Conservation (phyloP, 2,888 invertebrate species). For the Tribolium freemani region DNA sequence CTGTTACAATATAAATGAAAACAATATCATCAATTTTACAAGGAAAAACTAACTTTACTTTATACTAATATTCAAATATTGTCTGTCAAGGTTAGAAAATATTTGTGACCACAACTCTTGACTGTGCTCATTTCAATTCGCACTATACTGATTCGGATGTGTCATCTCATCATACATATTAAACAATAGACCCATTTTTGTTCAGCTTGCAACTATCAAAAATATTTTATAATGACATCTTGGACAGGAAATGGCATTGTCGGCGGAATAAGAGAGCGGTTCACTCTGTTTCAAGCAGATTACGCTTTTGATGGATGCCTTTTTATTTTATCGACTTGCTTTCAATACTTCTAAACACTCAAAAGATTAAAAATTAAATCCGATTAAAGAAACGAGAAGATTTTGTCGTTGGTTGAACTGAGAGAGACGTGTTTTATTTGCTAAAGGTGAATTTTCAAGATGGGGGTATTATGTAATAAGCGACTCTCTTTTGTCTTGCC, state of each 20-base stretch:
- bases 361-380: neutral
- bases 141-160: slow-evolving; percentile 7
- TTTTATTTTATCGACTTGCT: neutral
- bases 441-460: too few relatives aligned
- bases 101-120: slow-evolving; percentile 7
- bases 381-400: neutral
- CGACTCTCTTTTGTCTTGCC: neutral
- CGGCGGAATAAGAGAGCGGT: neutral
- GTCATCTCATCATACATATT: slow-evolving; percentile 24
- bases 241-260: slow-evolving; percentile 31
- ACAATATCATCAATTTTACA: neutral
- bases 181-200: slow-evolving; percentile 31
- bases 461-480: neutral
- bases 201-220: neutral
- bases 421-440: too few relatives aligned
- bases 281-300: neutral
- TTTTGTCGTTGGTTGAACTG: too few relatives aligned
- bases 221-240: slow-evolving; percentile 18
- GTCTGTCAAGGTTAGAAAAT: slow-evolving; percentile 24
- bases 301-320: neutral
- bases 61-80: neutral
- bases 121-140: slow-evolving; percentile 29
- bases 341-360: neutral
- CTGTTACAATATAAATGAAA: neutral
- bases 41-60: neutral